Evolutionary conservation across 2,888 invertebrate species (phyloP).

Genomic region (Sminthurinus aureus): DNA sequence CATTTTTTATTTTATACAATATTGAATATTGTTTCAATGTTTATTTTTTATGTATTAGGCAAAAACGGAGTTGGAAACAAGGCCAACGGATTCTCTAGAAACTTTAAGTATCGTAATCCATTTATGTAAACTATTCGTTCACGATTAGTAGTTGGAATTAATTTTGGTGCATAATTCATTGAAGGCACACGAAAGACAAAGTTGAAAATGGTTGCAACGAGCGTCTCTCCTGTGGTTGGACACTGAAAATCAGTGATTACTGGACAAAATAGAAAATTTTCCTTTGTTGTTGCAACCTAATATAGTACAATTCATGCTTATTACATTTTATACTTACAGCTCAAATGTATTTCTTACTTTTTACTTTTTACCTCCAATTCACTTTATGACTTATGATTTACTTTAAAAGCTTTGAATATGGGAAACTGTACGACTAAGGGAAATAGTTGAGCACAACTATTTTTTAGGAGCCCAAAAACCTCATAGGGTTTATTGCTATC

Average conservation of each 20-base stretch:
- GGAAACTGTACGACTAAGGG: too few relatives aligned
- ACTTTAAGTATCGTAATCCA: background rate
- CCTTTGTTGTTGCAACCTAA: background rate
- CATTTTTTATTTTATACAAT: too few relatives aligned
- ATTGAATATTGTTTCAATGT: too few relatives aligned
- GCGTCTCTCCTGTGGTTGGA: background rate
- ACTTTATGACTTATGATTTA: too few relatives aligned
- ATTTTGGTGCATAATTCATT: background rate
- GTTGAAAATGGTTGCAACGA: background rate
- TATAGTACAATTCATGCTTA: background rate
- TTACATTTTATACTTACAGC: background rate
- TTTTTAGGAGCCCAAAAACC: too few relatives aligned
- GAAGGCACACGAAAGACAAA: background rate
- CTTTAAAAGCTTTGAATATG: too few relatives aligned
- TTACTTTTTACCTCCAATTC: background rate
- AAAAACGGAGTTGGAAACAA: background rate
- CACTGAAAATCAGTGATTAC: background rate
- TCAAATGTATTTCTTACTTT: background rate
- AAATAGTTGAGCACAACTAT: too few relatives aligned
- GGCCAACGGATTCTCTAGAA: background rate
- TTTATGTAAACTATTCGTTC: background rate
- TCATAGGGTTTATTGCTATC: too few relatives aligned
- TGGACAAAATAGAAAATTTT: background rate
- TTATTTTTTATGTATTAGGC: too few relatives aligned
- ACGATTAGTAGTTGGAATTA: background rate